Evolutionary conservation across 2,888 invertebrate species (phyloP), one percentile per base, ranked within the genome.

Genomic region (Latheticus oryzae): DNA sequence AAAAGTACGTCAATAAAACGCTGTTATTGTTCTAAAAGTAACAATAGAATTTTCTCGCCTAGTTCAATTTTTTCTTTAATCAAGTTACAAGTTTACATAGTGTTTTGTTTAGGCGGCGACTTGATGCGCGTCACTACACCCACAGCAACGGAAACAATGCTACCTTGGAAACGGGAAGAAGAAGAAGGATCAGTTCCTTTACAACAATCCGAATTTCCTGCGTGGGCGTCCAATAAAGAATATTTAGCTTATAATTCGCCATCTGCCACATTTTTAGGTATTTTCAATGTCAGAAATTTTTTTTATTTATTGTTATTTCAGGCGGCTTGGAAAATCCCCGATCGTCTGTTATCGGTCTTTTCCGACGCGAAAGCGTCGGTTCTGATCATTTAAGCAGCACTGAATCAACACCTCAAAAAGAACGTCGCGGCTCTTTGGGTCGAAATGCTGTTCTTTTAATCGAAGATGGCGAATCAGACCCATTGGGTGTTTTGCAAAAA

Each of bases 181-280:
- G 91, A 90, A 71, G 87, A 87, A 7, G 82, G 83, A 55, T 86
- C 86, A 11, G 85, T 85, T 35, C 80, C 81, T 13, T 70, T 77
- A 81, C 86, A 67, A 85, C 89, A 66, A 79, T 90, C 90, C 30
- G 95, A 96, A 78, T 95, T 95, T 75, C 96, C 96, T 5, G 88
- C 94, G 7, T 97, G 96, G 96, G 95, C 95, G 32, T 91, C 93
- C 21, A 96, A 95, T 78, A 93, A 95, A 76, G 95, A 96, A 73
- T 96, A 96, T 76, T 81, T 95, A 70, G 91, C 93, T 7, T 95
- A 95, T 75, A 92, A 88, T 76, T 95, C 95, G 43, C 95, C 95
- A 1, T 93, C 93, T 5, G 92, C 93, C 42, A 95, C 94, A 52
- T 93, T 93, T 81, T 83, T 95, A 81, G 93, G 93, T 93, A 84